Evolutionary conservation across 2,113 vertebrate species (phyloP).

Genomic region (Uria aalge): DNA sequence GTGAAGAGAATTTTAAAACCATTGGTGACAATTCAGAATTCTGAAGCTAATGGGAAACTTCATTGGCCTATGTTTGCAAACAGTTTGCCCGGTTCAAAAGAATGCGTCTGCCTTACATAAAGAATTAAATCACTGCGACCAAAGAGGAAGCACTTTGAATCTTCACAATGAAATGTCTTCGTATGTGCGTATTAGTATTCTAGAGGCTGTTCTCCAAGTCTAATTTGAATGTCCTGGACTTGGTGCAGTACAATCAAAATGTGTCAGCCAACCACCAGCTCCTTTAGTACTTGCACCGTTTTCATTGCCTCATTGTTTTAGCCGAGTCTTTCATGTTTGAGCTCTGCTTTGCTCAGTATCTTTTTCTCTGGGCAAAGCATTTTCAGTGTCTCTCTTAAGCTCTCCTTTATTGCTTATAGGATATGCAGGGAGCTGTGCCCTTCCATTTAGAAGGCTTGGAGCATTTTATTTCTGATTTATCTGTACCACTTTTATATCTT

Average conservation of each 20-base stretch:
- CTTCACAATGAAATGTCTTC: not conserved
- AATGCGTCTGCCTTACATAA: not conserved
- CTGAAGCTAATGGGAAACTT: not conserved
- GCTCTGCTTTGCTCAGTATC: not conserved
- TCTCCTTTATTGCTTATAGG: not conserved
- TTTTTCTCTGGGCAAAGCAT: not conserved
- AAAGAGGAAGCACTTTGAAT: slow-evolving; percentile 11
- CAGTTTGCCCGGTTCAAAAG: not conserved
- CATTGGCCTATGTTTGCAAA: not conserved
- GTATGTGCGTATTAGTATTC: slow-evolving; percentile 17
- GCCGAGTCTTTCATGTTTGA: not conserved
- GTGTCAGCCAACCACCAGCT: not conserved
- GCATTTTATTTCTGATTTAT: not conserved
- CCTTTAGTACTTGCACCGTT: not conserved
- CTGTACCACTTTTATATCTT: not conserved
- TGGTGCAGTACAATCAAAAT: not conserved
- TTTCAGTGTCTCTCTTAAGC: not conserved
- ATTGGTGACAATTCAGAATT: not conserved
- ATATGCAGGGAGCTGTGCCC: not conserved
- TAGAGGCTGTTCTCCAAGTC: not conserved
- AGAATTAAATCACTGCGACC: not conserved
- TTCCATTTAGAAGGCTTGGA: not conserved
- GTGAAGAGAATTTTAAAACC: not conserved
- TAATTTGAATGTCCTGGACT: not conserved
- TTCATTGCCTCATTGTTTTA: not conserved